Base-by-base conservation (phyloP, 2,797 vertebrate genomes). In the Tiaroga cobitis region DNA sequence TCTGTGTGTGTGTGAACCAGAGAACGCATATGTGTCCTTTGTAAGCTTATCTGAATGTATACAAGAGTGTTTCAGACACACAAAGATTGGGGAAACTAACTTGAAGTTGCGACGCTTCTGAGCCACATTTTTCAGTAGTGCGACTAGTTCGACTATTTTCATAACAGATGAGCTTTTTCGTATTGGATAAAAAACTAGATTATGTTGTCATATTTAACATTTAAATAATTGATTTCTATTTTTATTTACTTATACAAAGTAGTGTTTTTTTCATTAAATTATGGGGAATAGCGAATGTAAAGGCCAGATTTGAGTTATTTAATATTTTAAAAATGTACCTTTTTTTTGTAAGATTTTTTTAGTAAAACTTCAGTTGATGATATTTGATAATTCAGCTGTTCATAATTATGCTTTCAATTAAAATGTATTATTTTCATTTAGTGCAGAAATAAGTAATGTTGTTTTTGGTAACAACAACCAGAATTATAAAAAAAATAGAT, bases 1-100 rank as follows among this genome's bases (percentile, higher is more conserved):
- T 89, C 82, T 90, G 80, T 91, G 63, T 75, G 56, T 84, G 82
- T 72, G 34, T 56, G 75, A 78, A 37, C 32, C 26, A 69, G 11
- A 63, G 81, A 59, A 46, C 32, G 49, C 54, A 80, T 73, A 67
- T 79, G 72, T 39, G 39, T 32, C 54, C 19, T 82, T 68, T 63
- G 59, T 74, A 34, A 70, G 26, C 68, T 37, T 59, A 54, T 59
- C 56, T 85, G 54, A 43, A 76, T 65, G 54, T 81, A 34, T 85
- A 70, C 37, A 39, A 4, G 24, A 81, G 32, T 0, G 1, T 54
- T 69, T 61, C n/a, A 72, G 19, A 37, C 6, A 76, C 15, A 37
- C 3, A 3, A 3, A 2, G 5, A 39, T 39, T 21, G 72, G 19
- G 32, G 46, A 19, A 75, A 54, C 26, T 11, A 21, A 75, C 46